Evolutionary conservation across 2,888 invertebrate species (phyloP).

Genomic region (Papilio protenor): DNA sequence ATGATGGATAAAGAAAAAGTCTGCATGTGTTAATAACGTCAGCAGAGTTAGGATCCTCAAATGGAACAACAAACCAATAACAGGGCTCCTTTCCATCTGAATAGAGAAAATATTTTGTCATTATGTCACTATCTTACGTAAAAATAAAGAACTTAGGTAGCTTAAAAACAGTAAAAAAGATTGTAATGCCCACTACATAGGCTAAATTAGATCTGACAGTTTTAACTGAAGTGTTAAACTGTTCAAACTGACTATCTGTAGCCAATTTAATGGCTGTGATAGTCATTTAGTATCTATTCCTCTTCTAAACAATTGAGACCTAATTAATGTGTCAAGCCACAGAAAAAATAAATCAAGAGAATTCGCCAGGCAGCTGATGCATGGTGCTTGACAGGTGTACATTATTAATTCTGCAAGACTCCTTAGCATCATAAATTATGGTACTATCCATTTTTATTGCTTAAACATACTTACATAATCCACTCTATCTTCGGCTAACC

Average conservation of each 20-base stretch:
- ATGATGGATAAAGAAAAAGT: constrained; percentile 95
- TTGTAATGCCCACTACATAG: background rate
- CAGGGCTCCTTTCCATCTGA: constrained; percentile 99
- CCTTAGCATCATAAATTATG: background rate
- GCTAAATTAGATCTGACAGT: too few relatives aligned
- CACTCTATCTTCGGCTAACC: constrained; percentile 99
- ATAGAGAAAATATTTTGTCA: constrained; percentile 44
- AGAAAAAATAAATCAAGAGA: too few relatives aligned
- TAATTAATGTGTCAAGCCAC: too few relatives aligned
- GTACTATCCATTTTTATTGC: constrained; percentile 18
- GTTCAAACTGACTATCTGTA: too few relatives aligned
- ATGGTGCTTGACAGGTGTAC: too few relatives aligned
- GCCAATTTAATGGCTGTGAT: background rate
- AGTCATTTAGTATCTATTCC: background rate
- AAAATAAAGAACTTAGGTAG: too few relatives aligned
- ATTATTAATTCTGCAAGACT: background rate
- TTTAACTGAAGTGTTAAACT: too few relatives aligned
- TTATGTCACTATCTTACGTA: too few relatives aligned
- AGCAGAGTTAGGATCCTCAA: constrained; percentile 94
- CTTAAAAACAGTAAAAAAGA: background rate
- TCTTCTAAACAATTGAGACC: too few relatives aligned
- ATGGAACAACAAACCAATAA: constrained; percentile 98
- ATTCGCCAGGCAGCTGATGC: too few relatives aligned
- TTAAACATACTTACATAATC: constrained; percentile 93
- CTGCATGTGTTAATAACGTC: constrained; percentile 91